Evolutionary conservation across 2,888 invertebrate species (phyloP).

Genomic region (Mimas tiliae): DNA sequence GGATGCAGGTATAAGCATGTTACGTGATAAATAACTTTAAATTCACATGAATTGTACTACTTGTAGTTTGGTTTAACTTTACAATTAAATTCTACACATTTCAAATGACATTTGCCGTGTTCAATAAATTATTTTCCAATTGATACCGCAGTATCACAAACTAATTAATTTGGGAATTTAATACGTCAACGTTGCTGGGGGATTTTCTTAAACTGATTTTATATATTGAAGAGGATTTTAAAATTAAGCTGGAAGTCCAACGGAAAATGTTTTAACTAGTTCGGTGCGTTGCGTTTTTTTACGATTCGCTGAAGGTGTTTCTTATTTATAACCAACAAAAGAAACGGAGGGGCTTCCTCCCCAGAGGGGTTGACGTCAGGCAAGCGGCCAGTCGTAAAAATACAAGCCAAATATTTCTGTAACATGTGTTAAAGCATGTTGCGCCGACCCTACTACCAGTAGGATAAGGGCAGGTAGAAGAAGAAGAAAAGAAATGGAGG

Average conservation of each 20-base stretch:
- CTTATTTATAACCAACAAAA: no score
- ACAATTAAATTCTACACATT: background rate
- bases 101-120: background rate
- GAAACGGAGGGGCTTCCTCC: no score
- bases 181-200: background rate
- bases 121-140: background rate
- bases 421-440: no score
- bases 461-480: no score
- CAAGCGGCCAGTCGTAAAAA: no score
- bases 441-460: no score
- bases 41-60: background rate
- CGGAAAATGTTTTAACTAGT: background rate
- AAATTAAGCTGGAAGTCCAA: background rate
- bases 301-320: no score
- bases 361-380: no score
- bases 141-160: background rate
- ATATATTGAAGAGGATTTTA: background rate
- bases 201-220: background rate
- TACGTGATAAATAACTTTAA: background rate
- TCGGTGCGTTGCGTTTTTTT: background rate
- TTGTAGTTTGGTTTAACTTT: background rate
- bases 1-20: background rate
- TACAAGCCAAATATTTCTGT: no score
- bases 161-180: constrained; percentile 16
- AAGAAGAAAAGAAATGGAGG: no score